These are phyloP conservation scores for Tenthredo amoena DNA, from an alignment of 2,888 invertebrate species.

Conservation along the genomic window DNA sequence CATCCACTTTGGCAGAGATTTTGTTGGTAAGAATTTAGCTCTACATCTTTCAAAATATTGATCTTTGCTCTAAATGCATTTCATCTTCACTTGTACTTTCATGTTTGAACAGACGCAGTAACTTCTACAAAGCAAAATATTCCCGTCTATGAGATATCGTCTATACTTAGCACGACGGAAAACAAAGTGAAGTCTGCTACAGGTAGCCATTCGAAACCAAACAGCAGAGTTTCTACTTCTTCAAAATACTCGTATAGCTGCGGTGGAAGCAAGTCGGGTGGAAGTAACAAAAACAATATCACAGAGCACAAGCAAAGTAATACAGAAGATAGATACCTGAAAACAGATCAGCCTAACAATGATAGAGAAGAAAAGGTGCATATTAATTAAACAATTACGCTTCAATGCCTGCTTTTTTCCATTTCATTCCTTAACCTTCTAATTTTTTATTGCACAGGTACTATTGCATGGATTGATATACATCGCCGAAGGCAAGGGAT, in stretches of 20 bases:
- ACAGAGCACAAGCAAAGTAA: slow-evolving; percentile 57
- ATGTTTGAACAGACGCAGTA: slow-evolving; percentile 64
- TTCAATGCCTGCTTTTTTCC: not conserved
- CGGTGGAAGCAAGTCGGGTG: slow-evolving; percentile 59
- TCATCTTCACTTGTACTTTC: not conserved
- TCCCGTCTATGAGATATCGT: slow-evolving; percentile 64
- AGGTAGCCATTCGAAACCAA: slow-evolving; percentile 67
- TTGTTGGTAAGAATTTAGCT: slow-evolving; percentile 74
- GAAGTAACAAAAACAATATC: slow-evolving; percentile 57
- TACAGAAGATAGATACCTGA: slow-evolving; percentile 62
- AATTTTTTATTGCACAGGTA: slow-evolving; percentile 66
- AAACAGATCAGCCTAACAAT: slow-evolving; percentile 60
- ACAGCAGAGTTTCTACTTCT: slow-evolving; percentile 62
- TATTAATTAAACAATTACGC: not conserved
- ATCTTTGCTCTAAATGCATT: not conserved
- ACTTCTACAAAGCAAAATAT: slow-evolving; percentile 72
- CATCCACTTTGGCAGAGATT: slow-evolving; percentile 79
- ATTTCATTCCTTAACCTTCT: slow-evolving; percentile 54
- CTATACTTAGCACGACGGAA: slow-evolving; percentile 50
- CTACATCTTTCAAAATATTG: slow-evolving; percentile 4
- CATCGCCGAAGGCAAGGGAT: slow-evolving; percentile 78
- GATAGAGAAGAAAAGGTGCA: slow-evolving; percentile 64
- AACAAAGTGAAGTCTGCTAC: slow-evolving; percentile 64
- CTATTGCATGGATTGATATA: slow-evolving; percentile 79
- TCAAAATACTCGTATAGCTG: slow-evolving; percentile 59